These are phyloP conservation scores for Mustela erminea DNA, from an alignment of 2,797 vertebrate genomes.

Conservation along the genomic window DNA sequence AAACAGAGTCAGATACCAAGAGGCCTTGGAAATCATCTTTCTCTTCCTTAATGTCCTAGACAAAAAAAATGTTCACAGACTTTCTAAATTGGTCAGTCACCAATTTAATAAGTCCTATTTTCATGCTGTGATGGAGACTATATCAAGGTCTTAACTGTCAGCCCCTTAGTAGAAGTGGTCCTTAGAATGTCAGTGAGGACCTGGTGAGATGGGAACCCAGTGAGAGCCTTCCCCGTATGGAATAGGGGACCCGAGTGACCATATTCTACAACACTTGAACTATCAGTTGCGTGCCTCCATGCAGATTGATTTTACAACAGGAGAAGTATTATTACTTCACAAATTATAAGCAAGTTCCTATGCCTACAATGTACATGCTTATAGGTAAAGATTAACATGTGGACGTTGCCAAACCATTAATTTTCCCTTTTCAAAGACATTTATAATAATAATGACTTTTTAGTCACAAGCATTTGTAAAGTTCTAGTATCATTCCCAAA, in stretches of 20 bases:
- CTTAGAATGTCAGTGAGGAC: neutral
- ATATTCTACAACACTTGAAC: neutral
- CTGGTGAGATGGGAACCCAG: rapidly evolving
- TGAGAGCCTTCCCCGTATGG: rapidly evolving
- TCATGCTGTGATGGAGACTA: neutral
- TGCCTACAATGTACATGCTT: neutral
- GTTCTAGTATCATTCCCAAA: neutral
- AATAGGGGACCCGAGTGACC: neutral
- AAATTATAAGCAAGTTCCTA: neutral
- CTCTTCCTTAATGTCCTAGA: neutral
- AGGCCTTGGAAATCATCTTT: neutral
- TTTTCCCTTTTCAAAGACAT: slow-evolving; percentile 20
- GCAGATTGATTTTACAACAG: neutral
- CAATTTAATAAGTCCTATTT: neutral
- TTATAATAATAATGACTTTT: neutral
- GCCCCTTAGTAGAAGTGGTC: neutral
- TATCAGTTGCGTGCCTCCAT: rapidly evolving
- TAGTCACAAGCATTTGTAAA: slow-evolving; percentile 14
- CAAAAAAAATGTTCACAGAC: neutral
- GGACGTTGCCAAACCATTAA: neutral
- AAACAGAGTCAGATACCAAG: neutral
- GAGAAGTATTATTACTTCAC: neutral
- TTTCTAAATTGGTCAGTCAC: slow-evolving; percentile 8
- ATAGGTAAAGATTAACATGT: neutral
- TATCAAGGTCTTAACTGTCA: neutral